Conservation (phyloP, 92 coral and sea anemone genomes). For the Muricea muricata region DNA sequence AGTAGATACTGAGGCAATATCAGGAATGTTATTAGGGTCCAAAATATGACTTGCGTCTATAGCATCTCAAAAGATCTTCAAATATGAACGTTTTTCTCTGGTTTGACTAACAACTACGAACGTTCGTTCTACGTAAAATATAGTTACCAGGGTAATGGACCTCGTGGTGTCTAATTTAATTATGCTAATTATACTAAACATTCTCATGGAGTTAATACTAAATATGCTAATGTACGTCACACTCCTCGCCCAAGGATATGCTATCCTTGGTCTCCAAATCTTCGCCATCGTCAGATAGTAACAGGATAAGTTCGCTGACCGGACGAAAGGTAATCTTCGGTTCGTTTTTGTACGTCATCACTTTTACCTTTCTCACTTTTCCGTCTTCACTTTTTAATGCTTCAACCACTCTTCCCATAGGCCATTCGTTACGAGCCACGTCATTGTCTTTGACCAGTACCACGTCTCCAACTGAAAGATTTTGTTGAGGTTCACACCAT, state of each 20-base stretch:
- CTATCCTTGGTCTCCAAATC: constrained; percentile 7
- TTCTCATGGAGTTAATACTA: no score
- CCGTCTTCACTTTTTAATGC: constrained; percentile 50
- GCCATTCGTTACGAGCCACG: constrained; percentile 54
- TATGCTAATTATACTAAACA: no score
- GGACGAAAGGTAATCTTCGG: constrained; percentile 25
- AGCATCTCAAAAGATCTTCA: no score
- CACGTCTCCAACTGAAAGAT: constrained; percentile 52
- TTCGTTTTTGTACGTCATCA: constrained; percentile 6
- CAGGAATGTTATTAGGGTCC: no score
- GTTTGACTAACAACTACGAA: no score
- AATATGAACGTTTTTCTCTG: no score
- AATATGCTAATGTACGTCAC: no score
- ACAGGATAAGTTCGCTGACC: constrained; percentile 35
- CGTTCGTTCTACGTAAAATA: no score
- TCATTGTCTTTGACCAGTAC: constrained; percentile 49
- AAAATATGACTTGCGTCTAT: no score
- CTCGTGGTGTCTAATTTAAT: no score
- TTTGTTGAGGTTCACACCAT: constrained; percentile 33
- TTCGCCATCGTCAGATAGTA: neutral
- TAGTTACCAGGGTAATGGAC: no score
- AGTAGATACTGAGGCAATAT: no score
- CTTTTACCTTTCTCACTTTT: constrained; percentile 51
- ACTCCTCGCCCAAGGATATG: constrained; percentile 57
- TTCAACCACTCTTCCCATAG: constrained; percentile 47